phyloP scores from a whole-genome alignment of 1,140 invertebrate species.

The Neotoxoptera formosana region DNA sequence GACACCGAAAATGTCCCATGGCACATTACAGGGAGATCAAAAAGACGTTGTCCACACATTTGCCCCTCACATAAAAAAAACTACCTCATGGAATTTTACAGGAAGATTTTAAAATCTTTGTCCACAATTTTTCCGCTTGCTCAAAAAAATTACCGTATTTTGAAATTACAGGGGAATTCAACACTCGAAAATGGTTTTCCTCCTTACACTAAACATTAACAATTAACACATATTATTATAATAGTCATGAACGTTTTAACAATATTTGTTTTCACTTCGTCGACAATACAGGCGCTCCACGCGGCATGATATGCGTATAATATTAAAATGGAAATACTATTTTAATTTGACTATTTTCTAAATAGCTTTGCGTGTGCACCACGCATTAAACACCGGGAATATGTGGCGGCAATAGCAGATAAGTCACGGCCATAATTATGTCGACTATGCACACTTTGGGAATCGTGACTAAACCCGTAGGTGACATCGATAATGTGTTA shows the following conservation, averaged over 20 bases:
- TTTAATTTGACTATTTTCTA: conserved; percentile 1
- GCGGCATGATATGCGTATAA: background rate
- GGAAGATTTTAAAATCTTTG: too few species aligned
- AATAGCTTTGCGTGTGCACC: background rate
- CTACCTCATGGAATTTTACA: too few species aligned
- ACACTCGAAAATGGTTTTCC: too few species aligned
- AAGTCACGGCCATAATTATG: background rate
- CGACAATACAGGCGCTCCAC: background rate
- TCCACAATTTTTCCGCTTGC: too few species aligned
- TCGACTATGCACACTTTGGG: background rate
- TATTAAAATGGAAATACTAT: background rate
- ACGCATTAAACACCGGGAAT: background rate
- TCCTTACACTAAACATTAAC: too few species aligned
- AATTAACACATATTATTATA: background rate
- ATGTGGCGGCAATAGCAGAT: background rate
- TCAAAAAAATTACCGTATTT: too few species aligned
- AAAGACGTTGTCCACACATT: too few species aligned
- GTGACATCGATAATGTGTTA: background rate
- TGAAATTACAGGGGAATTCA: too few species aligned
- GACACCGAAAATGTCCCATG: too few species aligned
- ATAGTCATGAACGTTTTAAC: background rate
- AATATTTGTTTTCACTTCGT: background rate
- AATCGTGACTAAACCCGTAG: conserved; percentile 25
- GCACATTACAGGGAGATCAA: too few species aligned
- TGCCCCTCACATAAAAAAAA: too few species aligned